Evolutionary conservation across 2,797 vertebrate genomes (phyloP).

Genomic region (Enteromius argenteus): DNA sequence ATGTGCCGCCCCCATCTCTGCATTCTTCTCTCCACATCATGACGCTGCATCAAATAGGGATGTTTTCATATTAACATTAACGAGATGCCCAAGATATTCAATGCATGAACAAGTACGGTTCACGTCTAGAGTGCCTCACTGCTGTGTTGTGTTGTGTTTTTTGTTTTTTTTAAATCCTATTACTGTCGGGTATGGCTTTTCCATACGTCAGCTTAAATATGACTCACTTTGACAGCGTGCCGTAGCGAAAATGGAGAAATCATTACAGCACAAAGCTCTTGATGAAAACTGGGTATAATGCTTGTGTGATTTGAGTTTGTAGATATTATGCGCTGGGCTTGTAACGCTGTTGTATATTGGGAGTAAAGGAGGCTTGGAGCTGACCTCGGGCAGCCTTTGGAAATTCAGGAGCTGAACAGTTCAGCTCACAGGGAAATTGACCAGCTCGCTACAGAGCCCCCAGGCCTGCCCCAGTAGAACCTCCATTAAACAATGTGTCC

Average conservation of each 20-base stretch:
- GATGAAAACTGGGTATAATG: slow-evolving; percentile 14
- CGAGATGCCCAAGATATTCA: slow-evolving; percentile 49
- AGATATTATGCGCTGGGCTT: slow-evolving; percentile 2
- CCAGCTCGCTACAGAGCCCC: slow-evolving; percentile 45
- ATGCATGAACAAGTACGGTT: slow-evolving; percentile 51
- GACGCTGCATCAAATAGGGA: slow-evolving; percentile 40
- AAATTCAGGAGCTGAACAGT: slow-evolving; percentile 56
- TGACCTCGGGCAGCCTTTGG: slow-evolving; percentile 46
- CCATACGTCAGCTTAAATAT: slow-evolving; percentile 46
- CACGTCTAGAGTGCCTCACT: slow-evolving; percentile 19
- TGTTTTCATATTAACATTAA: slow-evolving; percentile 59
- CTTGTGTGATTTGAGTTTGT: slow-evolving; percentile 12
- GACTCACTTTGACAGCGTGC: slow-evolving; percentile 42
- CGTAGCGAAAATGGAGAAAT: slow-evolving; percentile 24
- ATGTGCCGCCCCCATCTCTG: slow-evolving; percentile 8
- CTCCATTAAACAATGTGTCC: slow-evolving; percentile 65
- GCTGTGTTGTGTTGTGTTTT: slow-evolving; percentile 22
- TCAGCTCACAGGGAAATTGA: slow-evolving; percentile 64
- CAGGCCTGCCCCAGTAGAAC: slow-evolving; percentile 50
- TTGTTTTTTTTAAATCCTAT: slow-evolving; percentile 27
- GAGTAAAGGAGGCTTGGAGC: slow-evolving; percentile 43
- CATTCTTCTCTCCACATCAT: slow-evolving; percentile 46
- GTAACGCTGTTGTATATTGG: not conserved
- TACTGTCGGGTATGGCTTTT: slow-evolving; percentile 36
- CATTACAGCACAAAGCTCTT: slow-evolving; percentile 15